Percentiles rank a stretch among this genome's conserved stretches.
Conservation (phyloP, 2,888 invertebrate species). For the Atethmia centrago region DNA sequence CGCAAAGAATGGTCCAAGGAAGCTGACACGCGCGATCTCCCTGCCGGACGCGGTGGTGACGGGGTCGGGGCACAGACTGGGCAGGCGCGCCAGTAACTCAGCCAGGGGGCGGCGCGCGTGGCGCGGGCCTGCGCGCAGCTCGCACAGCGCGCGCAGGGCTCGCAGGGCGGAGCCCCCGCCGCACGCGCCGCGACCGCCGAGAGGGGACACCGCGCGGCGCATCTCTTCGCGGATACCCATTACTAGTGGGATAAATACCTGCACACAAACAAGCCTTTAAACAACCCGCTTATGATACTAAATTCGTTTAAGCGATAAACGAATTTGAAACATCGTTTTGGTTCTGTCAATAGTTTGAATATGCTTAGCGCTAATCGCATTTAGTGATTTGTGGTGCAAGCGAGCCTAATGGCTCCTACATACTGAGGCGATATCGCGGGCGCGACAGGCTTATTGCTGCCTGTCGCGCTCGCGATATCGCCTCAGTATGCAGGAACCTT, state of each 20-base stretch:
- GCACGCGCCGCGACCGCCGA: constrained; percentile 93
- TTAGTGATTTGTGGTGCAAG: background rate
- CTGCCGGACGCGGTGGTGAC: constrained; percentile 95
- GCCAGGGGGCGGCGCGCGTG: constrained; percentile 94
- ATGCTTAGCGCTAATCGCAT: background rate
- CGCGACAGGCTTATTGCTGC: too few relatives aligned
- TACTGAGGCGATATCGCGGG: too few relatives aligned
- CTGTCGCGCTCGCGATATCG: too few relatives aligned
- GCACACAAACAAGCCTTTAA: constrained; percentile 23
- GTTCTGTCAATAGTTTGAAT: background rate
- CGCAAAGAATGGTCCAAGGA: constrained; percentile 97
- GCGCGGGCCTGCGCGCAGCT: constrained; percentile 93
- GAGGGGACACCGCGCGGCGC: constrained; percentile 93
- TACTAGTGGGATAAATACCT: constrained; percentile 86
- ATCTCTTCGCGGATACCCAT: constrained; percentile 89
- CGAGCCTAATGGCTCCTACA: background rate
- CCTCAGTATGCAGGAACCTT: too few relatives aligned
- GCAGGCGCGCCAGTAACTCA: constrained; percentile 82
- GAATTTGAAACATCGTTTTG: background rate
- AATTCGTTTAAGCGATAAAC: background rate
- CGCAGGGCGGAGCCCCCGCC: constrained; percentile 92
- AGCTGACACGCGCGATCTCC: constrained; percentile 96
- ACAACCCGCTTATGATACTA: background rate
- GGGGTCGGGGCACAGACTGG: constrained; percentile 93
- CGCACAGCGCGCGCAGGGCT: constrained; percentile 94